A percentile compares a stretch with the other conserved stretches of the same genome.
Conservation (phyloP, 2,888 invertebrate genomes). For the Apeira syringaria region DNA sequence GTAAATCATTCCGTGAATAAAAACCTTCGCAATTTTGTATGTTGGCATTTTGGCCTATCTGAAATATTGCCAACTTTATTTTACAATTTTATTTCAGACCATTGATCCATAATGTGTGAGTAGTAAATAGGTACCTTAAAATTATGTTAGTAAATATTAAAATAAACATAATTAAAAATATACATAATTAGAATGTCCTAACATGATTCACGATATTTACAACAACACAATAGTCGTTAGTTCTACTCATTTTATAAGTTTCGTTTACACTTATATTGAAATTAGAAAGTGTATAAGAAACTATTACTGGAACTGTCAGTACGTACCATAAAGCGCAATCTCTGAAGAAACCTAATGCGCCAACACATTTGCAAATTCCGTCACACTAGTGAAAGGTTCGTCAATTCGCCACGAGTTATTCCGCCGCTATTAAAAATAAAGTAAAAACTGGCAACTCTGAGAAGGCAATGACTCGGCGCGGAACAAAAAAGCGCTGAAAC, state of each 20-base stretch:
- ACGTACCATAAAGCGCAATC: constrained; percentile 14
- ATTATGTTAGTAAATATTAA: no score
- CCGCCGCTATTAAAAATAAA: constrained; percentile 65
- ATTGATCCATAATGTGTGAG: no score
- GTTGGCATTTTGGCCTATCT: background rate
- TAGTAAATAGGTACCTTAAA: no score
- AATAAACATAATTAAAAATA: no score
- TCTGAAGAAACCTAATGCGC: constrained; percentile 18
- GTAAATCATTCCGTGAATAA: constrained; percentile 8
- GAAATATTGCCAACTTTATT: background rate
- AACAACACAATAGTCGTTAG: no score
- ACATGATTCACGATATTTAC: no score
- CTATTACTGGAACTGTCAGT: constrained; percentile 8
- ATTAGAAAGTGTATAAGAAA: constrained; percentile 25
- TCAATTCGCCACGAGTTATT: constrained; percentile 57
- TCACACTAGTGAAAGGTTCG: constrained; percentile 62
- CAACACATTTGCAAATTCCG: constrained; percentile 29
- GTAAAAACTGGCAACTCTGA: constrained; percentile 62
- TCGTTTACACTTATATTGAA: no score
- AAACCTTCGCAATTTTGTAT: background rate
- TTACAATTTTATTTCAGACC: no score
- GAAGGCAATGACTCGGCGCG: constrained; percentile 73
- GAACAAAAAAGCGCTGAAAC: constrained; percentile 50
- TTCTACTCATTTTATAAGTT: no score
- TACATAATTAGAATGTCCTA: no score